phyloP scores from a whole-genome alignment of 1,140 invertebrate genomes.

The Plectrocnemia conspersa region DNA sequence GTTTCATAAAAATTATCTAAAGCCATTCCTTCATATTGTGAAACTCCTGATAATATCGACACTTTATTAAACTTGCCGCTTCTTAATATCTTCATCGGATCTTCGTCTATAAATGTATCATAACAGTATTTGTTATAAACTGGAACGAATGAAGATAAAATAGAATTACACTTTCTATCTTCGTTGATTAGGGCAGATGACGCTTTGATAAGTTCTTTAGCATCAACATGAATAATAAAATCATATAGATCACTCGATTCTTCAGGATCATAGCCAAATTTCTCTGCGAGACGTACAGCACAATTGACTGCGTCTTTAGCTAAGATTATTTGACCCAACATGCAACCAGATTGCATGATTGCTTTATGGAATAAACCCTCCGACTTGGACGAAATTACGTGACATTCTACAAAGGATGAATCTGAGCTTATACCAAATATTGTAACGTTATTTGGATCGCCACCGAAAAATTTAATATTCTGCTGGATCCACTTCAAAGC shows the following conservation, averaged over 20 bases:
- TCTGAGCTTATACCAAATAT: conserved; percentile 40
- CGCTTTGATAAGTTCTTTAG: conserved; percentile 38
- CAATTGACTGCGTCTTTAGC: not conserved
- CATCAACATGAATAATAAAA: conserved; percentile 39
- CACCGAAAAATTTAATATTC: conserved; percentile 46
- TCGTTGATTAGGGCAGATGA: conserved; percentile 36
- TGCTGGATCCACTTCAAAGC: conserved; percentile 50
- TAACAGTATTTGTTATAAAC: conserved; percentile 41
- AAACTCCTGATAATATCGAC: conserved; percentile 43
- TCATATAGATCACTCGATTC: conserved; percentile 38
- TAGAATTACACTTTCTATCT: conserved; percentile 34
- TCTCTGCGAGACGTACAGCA: not conserved
- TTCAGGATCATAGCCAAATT: not conserved
- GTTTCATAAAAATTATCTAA: too few relatives aligned
- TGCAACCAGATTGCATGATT: conserved; percentile 27
- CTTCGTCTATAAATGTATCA: conserved; percentile 43
- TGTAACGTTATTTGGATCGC: conserved; percentile 45
- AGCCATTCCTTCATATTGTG: conserved; percentile 43
- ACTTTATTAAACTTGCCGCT: conserved; percentile 43
- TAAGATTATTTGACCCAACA: conserved; percentile 23
- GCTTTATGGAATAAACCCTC: conserved; percentile 26
- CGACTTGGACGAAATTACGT: conserved; percentile 25
- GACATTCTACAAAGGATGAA: conserved; percentile 18
- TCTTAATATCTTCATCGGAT: conserved; percentile 39
- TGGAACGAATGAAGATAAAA: conserved; percentile 46